Percentiles rank a stretch among this genome's conserved stretches.
Evolutionary conservation across 2,797 vertebrate species (phyloP).

Genomic region (Myripristis murdjan): DNA sequence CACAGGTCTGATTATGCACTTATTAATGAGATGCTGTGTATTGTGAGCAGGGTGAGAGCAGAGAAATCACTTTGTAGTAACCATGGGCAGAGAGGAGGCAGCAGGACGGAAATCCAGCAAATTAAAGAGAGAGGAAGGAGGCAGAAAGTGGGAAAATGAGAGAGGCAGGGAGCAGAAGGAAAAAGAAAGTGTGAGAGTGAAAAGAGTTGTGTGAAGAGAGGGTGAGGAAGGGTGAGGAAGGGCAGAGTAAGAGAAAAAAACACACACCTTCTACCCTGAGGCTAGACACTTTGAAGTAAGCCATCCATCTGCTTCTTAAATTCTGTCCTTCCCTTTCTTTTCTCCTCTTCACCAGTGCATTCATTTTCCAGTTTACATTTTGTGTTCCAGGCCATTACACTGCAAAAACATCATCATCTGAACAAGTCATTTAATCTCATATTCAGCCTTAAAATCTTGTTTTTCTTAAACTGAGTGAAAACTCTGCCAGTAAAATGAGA

Average conservation of each 20-base stretch:
- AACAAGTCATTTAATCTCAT: no score
- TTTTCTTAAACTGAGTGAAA: no score
- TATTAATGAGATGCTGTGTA: constrained; percentile 76
- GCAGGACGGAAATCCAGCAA: constrained; percentile 13
- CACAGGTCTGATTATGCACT: constrained; percentile 78
- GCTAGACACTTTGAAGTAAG: constrained; percentile 55
- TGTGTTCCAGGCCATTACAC: neutral
- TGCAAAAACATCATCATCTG: no score
- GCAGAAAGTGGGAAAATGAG: constrained; percentile 18
- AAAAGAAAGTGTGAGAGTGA: constrained; percentile 8
- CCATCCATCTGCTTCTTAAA: constrained; percentile 24
- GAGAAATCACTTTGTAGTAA: constrained; percentile 75
- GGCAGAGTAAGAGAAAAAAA: constrained; percentile 31
- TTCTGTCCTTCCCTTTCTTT: constrained; percentile 4
- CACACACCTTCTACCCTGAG: constrained; percentile 43
- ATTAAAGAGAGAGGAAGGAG: constrained; percentile 48
- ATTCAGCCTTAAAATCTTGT: no score
- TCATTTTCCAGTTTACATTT: neutral
- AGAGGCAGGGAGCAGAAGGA: neutral
- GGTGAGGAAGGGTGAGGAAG: neutral
- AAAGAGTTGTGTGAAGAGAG: constrained; percentile 33
- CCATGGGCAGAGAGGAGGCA: constrained; percentile 45
- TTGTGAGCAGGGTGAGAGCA: constrained; percentile 53
- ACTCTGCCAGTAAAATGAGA: no score
- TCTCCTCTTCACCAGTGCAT: neutral